These are phyloP conservation scores for Alexandromys fortis DNA, from an alignment of 2,113 vertebrate species.

Conservation along the genomic window DNA sequence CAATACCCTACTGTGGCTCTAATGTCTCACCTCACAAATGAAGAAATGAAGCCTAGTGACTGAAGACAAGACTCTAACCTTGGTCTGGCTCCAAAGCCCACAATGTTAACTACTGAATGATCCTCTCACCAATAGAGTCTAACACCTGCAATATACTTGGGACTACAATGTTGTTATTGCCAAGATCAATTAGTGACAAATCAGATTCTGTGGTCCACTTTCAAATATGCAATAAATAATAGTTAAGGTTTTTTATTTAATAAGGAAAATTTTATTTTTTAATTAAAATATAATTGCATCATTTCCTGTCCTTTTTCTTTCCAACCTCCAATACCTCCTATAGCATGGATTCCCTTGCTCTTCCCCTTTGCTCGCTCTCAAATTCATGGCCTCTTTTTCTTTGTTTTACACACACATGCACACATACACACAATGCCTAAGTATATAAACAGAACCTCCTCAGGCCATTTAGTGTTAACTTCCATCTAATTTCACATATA, in stretches of 20 bases:
- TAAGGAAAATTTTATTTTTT: background rate
- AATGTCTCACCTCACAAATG: slow-evolving; percentile 38
- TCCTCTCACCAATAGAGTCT: background rate
- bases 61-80: background rate
- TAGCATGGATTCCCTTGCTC: background rate
- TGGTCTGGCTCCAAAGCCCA: background rate
- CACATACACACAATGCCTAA: background rate
- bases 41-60: slow-evolving; percentile 25
- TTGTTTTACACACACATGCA: background rate
- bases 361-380: background rate
- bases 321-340: background rate
- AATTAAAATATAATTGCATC: background rate
- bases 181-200: slow-evolving; percentile 15
- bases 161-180: background rate
- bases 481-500: background rate
- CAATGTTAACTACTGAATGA: background rate
- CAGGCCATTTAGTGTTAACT: background rate
- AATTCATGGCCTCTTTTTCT: background rate
- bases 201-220: background rate
- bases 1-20: slow-evolving; percentile 23
- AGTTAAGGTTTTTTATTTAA: background rate
- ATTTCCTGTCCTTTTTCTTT: background rate
- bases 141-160: background rate
- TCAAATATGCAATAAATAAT: background rate
- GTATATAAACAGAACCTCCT: background rate